A percentile compares a stretch with the other conserved stretches of the same genome.
Conservation (phyloP, 1,140 invertebrate genomes). For the Pseudachorutes palmiensis region DNA sequence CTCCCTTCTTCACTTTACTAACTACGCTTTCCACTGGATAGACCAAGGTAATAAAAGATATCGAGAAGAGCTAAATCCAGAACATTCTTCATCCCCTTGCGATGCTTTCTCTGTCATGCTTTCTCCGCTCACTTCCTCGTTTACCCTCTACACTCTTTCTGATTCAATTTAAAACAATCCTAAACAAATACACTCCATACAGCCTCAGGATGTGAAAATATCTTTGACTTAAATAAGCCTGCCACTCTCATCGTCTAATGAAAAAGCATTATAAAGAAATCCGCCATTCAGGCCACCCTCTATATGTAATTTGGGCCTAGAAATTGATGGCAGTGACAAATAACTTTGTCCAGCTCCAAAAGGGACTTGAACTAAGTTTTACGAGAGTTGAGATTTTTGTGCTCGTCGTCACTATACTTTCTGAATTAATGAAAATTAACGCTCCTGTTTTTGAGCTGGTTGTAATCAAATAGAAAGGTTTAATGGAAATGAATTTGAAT, state of each 20-base stretch:
- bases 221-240: too few species aligned
- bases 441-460: background rate
- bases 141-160: background rate
- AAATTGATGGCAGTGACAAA: too few species aligned
- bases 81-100: background rate
- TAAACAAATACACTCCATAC: background rate
- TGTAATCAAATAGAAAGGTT: slow-evolving; percentile 2
- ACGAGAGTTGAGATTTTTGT: too few species aligned
- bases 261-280: too few species aligned
- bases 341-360: too few species aligned
- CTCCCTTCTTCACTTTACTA: background rate
- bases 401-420: too few species aligned
- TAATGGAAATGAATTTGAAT: slow-evolving; percentile 1
- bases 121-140: background rate
- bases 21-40: background rate
- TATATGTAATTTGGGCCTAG: too few species aligned
- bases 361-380: too few species aligned
- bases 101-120: too few species aligned
- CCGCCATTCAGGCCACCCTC: too few species aligned
- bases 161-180: background rate
- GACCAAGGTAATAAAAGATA: slow-evolving; percentile 7
- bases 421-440: background rate
- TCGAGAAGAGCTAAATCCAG: background rate
- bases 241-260: too few species aligned
- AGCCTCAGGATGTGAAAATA: too few species aligned